A percentile compares a stretch with the other conserved stretches of the same genome.
Evolutionary conservation across 1,140 invertebrate genomes (phyloP).

Genomic region (Telenomus remus): DNA sequence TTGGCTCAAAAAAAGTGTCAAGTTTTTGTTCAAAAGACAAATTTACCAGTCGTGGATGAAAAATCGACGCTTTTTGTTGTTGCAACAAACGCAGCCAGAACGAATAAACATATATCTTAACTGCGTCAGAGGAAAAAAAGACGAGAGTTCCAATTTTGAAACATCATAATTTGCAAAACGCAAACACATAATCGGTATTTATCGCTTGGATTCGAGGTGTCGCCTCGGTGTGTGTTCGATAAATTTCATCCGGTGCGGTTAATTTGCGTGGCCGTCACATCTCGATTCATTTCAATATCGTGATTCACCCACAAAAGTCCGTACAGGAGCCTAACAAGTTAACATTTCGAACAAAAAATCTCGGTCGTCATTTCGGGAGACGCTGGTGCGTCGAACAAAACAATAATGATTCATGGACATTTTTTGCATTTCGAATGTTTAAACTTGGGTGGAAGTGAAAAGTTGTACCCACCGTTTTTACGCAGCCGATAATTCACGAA

Average conservation of each 20-base stretch:
- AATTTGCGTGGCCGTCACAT: constrained; percentile 48
- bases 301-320: constrained; percentile 30
- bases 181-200: constrained; percentile 53
- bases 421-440: constrained; percentile 40
- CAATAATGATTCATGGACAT: constrained; percentile 47
- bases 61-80: constrained; percentile 11
- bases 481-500: constrained; percentile 51
- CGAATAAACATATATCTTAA: constrained; percentile 35
- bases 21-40: constrained; percentile 26
- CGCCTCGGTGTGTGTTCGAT: constrained; percentile 11
- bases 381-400: constrained; percentile 28
- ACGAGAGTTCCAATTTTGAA: constrained; percentile 1
- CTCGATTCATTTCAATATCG: constrained; percentile 54
- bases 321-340: constrained; percentile 6
- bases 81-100: constrained; percentile 12
- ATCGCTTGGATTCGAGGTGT: constrained; percentile 53
- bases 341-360: constrained; percentile 40
- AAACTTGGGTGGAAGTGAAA: constrained; percentile 54
- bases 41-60: constrained; percentile 16
- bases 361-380: constrained; percentile 5
- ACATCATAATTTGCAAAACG: constrained; percentile 46
- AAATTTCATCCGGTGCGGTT: constrained; percentile 42
- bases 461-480: constrained; percentile 54
- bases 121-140: constrained; percentile 19
- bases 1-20: background rate